A percentile compares a stretch with the other conserved stretches of the same genome.
Conservation (phyloP, 2,888 invertebrate species). For the Glyphotaelius pellucidus region DNA sequence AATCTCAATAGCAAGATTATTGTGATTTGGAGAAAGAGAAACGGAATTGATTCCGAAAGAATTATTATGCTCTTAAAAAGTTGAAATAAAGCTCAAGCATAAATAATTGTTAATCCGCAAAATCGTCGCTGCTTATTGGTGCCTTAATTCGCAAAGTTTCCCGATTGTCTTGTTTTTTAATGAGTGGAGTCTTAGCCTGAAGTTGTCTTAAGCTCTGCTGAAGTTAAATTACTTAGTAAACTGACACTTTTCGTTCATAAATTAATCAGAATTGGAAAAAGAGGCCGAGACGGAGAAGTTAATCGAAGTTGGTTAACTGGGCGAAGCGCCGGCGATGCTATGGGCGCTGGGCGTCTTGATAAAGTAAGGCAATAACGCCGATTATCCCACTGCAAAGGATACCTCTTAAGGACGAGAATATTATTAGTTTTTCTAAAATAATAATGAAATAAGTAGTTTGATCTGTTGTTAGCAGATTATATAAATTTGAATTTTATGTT, state of each 20-base stretch:
- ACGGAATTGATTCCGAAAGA: neutral
- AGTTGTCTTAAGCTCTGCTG: constrained; percentile 46
- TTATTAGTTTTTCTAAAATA: neutral
- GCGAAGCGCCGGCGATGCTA: constrained; percentile 23
- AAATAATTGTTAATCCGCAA: constrained; percentile 17
- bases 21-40: neutral
- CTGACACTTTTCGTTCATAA: constrained; percentile 57
- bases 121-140: constrained; percentile 25
- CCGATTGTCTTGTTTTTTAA: constrained; percentile 25
- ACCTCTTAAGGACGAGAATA: neutral
- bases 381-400: neutral
- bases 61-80: neutral
- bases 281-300: constrained; percentile 56
- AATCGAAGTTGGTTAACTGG: constrained; percentile 64
- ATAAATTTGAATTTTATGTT: no score
- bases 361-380: constrained; percentile 54
- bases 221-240: constrained; percentile 53
- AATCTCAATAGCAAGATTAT: neutral
- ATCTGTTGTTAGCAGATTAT: no score
- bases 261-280: constrained; percentile 56
- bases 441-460: no score
- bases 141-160: constrained; percentile 30
- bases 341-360: constrained; percentile 58
- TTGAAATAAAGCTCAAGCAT: neutral
- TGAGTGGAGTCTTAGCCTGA: constrained; percentile 22